Percentiles rank a stretch among this genome's conserved stretches.
These are phyloP conservation scores for Araneus ventricosus DNA, from an alignment of 1,140 invertebrate species.

Conservation along the genomic window DNA sequence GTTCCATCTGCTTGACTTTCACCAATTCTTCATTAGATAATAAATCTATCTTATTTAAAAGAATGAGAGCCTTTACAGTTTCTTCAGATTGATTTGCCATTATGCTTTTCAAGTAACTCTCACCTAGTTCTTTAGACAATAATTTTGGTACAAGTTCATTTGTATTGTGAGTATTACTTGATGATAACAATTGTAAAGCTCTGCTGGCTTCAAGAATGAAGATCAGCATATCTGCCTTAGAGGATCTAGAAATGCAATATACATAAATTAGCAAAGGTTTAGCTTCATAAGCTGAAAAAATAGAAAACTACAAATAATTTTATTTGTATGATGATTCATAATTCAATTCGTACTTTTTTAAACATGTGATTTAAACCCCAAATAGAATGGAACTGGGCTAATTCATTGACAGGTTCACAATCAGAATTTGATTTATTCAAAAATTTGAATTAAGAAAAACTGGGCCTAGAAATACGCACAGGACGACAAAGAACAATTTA, in stretches of 20 bases:
- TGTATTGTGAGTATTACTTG: neutral
- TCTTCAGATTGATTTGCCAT: neutral
- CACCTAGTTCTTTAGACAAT: slow-evolving; percentile 16
- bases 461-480: too few relatives aligned
- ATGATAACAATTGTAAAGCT: neutral
- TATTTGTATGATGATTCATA: too few relatives aligned
- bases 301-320: too few relatives aligned
- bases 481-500: too few relatives aligned
- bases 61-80: slow-evolving; percentile 7
- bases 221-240: slow-evolving; percentile 55
- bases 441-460: too few relatives aligned
- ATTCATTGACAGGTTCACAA: too few relatives aligned
- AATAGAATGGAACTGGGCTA: too few relatives aligned
- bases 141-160: neutral
- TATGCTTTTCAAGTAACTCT: neutral
- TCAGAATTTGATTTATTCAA: too few relatives aligned
- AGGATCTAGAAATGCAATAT: slow-evolving; percentile 52
- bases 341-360: too few relatives aligned
- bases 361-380: too few relatives aligned
- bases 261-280: too few relatives aligned
- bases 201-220: slow-evolving; percentile 55
- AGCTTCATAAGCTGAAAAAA: too few relatives aligned
- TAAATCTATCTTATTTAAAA: slow-evolving; percentile 65
- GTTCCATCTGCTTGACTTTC: neutral
- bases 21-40: neutral